Base-by-base conservation (phyloP, 1,140 invertebrate species). In the Caenorhabditis brenneri region DNA sequence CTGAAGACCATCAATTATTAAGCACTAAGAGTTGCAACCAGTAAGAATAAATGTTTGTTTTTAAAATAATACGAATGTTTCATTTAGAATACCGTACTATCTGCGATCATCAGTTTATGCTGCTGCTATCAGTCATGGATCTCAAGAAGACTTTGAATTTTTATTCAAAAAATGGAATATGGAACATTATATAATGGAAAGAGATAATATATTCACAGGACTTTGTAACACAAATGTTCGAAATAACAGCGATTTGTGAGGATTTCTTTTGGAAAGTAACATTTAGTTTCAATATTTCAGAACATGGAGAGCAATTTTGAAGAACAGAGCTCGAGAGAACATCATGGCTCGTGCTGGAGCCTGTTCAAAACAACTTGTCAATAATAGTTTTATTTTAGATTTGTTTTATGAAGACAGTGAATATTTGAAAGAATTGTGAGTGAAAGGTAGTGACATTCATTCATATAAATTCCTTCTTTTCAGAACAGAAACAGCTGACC, bases 141-240 rank as follows among this genome's bases (percentile, higher is more conserved):
- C 36, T 7, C 7, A 74, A 12, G 65, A 46, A 15, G 65, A 74
- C n/a, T 74, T 74, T 74, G 65, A 74, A 24, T 74, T 74, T 42
- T 27, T 74, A 19, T 74, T 42, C 65, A 24, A 74, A 42, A 74
- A 74, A 74, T 74, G 36, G 36, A 74, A 24, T 12, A 42, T 42
- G 33, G 65, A 74, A 31, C 65, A 74, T 24, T 74, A 74, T 42
- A 24, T 74, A n/a, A 22, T 74, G 36, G 65, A 74, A 46, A 39
- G 29, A 27, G 65, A 74, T 24, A 42, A n/a, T 24, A 39, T 74
- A 12, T 74, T 74, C 36, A 39, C n/a, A 24, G 65, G 65, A 27
- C 29, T 74, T 1, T 74, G 65, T 27, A 42, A 22, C 19, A 74
- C 65, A 15, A 42, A 46, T 24, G 12, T 12, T 0, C n/a, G 65